Evolutionary conservation across 2,797 vertebrate genomes (phyloP).

Genomic region (Danio tinwini): DNA sequence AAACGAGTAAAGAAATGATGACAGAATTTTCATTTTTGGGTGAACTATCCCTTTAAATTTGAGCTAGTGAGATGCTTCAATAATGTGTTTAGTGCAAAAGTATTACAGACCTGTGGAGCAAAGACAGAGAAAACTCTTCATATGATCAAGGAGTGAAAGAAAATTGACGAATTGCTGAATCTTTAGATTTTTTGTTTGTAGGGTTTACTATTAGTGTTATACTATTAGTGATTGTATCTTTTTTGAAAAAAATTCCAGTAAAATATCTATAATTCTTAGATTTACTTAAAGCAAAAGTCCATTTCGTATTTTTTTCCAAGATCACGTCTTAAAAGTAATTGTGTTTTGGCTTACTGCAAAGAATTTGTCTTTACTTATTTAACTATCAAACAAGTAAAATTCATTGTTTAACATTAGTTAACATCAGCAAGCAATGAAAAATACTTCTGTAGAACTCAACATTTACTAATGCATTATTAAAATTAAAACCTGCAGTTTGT

Average conservation of each 20-base stretch:
- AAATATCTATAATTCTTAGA: background rate
- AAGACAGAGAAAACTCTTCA: conserved; percentile 7
- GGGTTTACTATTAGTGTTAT: background rate
- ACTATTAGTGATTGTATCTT: background rate
- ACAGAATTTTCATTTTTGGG: too few relatives aligned
- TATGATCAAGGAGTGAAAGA: background rate
- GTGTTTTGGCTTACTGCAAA: background rate
- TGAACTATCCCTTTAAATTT: conserved; percentile 1
- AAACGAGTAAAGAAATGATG: too few relatives aligned
- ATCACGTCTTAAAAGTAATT: background rate
- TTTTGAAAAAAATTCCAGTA: background rate
- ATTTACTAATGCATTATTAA: background rate
- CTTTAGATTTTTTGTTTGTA: background rate
- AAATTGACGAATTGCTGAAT: background rate
- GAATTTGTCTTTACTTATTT: too few relatives aligned
- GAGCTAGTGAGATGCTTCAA: conserved; percentile 50
- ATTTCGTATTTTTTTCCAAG: background rate
- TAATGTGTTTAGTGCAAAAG: conserved; percentile 43
- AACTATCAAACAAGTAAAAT: too few relatives aligned
- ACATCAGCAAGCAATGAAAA: background rate
- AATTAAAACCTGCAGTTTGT: background rate
- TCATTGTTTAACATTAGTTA: background rate
- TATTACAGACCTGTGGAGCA: conserved; percentile 35
- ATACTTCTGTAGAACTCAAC: background rate
- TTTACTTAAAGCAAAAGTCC: background rate